Conservation (phyloP, 2,888 invertebrate genomes). For the Heliconius ethilla region DNA sequence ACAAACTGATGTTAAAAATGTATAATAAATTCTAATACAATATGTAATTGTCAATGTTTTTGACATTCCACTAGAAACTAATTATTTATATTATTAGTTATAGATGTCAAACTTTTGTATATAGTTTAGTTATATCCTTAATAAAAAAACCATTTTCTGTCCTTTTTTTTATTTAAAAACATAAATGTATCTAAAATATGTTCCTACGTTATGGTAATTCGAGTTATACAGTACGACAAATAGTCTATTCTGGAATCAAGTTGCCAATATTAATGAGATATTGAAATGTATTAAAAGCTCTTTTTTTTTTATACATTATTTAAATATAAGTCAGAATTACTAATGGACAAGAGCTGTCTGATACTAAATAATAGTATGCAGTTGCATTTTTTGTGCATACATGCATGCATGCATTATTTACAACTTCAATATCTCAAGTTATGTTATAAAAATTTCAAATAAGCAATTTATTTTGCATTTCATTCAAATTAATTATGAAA, state of each 20-base stretch:
- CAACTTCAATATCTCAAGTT: neutral
- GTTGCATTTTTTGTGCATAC: neutral
- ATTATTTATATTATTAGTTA: conserved; percentile 30
- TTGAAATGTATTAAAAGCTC: neutral
- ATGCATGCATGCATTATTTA: neutral
- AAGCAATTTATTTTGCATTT: neutral
- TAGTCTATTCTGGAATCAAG: no score
- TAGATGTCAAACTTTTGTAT: conserved; percentile 47
- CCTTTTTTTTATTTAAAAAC: conserved; percentile 51
- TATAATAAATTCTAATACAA: conserved; percentile 7
- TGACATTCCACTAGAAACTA: conserved; percentile 42
- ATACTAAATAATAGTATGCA: no score
- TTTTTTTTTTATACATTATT: no score
- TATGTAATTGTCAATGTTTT: conserved; percentile 7
- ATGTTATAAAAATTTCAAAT: neutral
- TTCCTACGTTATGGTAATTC: conserved; percentile 56
- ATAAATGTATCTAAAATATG: conserved; percentile 64
- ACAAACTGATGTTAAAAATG: neutral
- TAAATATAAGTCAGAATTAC: no score
- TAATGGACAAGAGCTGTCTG: no score
- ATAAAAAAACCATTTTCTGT: conserved; percentile 51
- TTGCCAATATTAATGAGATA: conserved; percentile 1
- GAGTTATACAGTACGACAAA: conserved; percentile 58
- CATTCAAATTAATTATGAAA: neutral
- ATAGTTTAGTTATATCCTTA: conserved; percentile 47